Conservation (phyloP, 2,888 invertebrate species). For the Apamea epomidion region DNA sequence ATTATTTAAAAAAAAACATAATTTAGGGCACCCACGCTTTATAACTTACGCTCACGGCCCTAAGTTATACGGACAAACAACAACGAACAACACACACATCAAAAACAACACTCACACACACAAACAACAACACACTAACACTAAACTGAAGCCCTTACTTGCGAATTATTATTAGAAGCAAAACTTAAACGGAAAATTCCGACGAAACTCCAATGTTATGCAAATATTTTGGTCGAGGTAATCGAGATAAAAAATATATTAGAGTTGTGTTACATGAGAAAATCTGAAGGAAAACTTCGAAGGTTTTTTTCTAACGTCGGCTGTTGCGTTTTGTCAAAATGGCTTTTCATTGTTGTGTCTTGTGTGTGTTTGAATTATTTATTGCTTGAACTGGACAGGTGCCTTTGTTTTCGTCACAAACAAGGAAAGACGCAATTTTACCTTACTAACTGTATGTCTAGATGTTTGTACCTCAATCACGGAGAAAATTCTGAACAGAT, state of each 20-base stretch:
- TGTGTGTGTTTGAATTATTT: neutral
- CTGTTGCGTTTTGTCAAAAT: slow-evolving; percentile 4
- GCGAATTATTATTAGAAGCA: slow-evolving; percentile 29
- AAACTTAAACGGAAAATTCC: slow-evolving; percentile 33
- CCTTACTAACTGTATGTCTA: neutral
- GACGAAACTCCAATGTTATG: slow-evolving; percentile 21
- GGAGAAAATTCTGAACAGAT: neutral
- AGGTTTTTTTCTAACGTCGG: neutral
- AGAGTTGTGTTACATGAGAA: neutral
- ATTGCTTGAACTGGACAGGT: too few relatives aligned
- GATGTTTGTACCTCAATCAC: neutral
- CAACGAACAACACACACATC: too few relatives aligned
- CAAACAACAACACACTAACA: neutral
- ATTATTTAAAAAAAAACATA: neutral
- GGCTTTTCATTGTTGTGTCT: neutral
- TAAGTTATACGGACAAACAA: slow-evolving; percentile 7
- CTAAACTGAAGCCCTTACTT: slow-evolving; percentile 18
- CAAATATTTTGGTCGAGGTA: slow-evolving; percentile 18
- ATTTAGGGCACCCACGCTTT: neutral
- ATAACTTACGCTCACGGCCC: slow-evolving; percentile 7
- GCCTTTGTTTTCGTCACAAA: neutral
- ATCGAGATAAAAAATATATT: slow-evolving; percentile 16
- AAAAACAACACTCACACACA: too few relatives aligned
- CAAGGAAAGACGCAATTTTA: neutral
- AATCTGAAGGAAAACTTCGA: neutral